Evolutionary conservation across 2,797 vertebrate species (phyloP).

Genomic region (Enteromius thamalakanensis): DNA sequence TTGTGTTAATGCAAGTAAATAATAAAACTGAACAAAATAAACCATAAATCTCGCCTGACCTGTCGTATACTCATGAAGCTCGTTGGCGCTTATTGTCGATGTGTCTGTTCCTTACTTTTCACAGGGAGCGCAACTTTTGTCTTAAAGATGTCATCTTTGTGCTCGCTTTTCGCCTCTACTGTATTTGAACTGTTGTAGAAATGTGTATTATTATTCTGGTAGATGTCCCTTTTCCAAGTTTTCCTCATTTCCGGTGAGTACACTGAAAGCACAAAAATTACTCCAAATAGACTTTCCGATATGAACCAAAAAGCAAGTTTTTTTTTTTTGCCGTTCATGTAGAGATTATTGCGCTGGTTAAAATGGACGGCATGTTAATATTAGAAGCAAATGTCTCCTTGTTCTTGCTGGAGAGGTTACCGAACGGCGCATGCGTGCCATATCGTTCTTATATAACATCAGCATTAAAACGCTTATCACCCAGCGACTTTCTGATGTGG

Average conservation of each 20-base stretch:
- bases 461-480: not conserved
- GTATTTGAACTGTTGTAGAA: not conserved
- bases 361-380: not conserved
- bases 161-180: not conserved
- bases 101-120: not conserved
- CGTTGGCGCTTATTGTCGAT: not conserved
- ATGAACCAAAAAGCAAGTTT: not conserved
- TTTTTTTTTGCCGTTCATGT: not conserved
- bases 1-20: constrained; percentile 14
- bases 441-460: not conserved
- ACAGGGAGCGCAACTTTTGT: not conserved
- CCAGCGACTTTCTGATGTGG: not conserved
- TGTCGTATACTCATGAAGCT: not conserved
- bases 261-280: not conserved
- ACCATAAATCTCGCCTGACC: not conserved
- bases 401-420: not conserved
- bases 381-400: too few relatives aligned
- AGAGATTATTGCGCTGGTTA: not conserved
- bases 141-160: not conserved
- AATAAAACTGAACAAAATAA: not conserved
- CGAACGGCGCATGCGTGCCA: not conserved
- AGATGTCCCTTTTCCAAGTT: not conserved
- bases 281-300: not conserved
- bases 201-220: not conserved
- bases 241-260: not conserved